Evolutionary conservation across 2,113 vertebrate species (phyloP).

Genomic region (Coryphaenoides rupestris): DNA sequence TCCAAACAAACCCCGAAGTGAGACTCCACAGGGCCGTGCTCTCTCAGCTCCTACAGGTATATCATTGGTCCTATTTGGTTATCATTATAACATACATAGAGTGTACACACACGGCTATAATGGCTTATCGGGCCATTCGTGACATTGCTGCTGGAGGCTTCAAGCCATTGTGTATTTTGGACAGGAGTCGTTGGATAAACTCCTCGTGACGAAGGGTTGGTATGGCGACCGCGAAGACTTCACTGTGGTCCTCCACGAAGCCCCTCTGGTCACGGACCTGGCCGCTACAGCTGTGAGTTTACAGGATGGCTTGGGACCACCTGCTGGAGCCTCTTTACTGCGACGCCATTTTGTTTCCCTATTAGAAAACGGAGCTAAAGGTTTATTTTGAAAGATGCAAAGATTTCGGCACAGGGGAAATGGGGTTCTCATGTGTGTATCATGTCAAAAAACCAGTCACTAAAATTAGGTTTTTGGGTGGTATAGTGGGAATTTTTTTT

Average conservation of each 20-base stretch:
- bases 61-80: neutral
- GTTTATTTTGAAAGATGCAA: no score
- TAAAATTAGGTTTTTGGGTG: neutral
- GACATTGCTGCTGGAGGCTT: no score
- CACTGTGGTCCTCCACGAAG: slow-evolving; percentile 71
- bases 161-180: neutral
- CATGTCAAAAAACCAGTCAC: no score
- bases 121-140: no score
- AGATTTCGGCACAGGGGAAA: no score
- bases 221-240: slow-evolving; percentile 77
- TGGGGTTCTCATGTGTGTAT: no score
- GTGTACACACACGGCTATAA: no score
- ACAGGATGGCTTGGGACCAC: neutral
- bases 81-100: no score
- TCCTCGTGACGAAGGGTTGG: slow-evolving; percentile 54
- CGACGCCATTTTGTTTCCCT: no score
- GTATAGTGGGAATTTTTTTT: neutral
- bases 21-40: slow-evolving; percentile 43
- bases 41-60: slow-evolving; percentile 59
- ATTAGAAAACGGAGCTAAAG: no score
- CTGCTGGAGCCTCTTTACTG: neutral
- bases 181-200: slow-evolving; percentile 57
- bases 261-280: slow-evolving; percentile 38
- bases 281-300: slow-evolving; percentile 44
- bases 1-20: slow-evolving; percentile 28